Percentiles rank a stretch among this genome's conserved stretches.
Conservation (phyloP, 2,888 invertebrate genomes). For the Agrenia bidenticulata region DNA sequence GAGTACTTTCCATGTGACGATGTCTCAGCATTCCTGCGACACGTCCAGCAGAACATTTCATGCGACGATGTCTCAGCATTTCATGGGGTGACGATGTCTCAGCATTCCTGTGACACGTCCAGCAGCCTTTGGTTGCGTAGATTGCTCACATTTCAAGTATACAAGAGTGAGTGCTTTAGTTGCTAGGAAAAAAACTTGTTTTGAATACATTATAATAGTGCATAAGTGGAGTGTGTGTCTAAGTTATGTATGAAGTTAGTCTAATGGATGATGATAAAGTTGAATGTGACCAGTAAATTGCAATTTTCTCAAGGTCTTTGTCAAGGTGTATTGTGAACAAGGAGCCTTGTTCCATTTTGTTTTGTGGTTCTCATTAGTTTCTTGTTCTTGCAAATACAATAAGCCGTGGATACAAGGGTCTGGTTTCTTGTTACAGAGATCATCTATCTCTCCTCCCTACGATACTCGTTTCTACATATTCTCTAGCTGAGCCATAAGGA, state of each 20-base stretch:
- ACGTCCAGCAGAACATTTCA: too few species aligned
- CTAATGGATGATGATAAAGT: background rate
- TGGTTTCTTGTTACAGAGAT: too few species aligned
- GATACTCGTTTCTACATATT: too few species aligned
- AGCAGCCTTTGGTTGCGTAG: constrained; percentile 3
- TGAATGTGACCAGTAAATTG: constrained; percentile 11
- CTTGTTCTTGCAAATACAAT: background rate
- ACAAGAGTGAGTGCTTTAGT: background rate
- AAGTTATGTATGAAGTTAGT: background rate
- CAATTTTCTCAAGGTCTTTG: constrained; percentile 20
- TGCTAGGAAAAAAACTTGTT: constrained; percentile 1
- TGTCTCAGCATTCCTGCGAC: background rate
- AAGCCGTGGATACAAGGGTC: too few species aligned
- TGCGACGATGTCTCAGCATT: too few species aligned
- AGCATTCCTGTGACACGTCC: constrained; percentile 1
- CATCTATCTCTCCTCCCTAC: too few species aligned
- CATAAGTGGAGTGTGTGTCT: background rate
- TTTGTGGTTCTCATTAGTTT: background rate
- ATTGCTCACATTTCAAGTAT: background rate
- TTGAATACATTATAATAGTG: background rate
- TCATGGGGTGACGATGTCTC: too few species aligned
- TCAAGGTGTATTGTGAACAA: constrained; percentile 11
- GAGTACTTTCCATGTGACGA: too few species aligned
- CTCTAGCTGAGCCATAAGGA: too few species aligned
- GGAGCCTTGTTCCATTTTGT: constrained; percentile 8